Evolutionary conservation across 2,797 vertebrate species (phyloP), one percentile per base, ranked within the genome.

Genomic region (Helicolenus hilgendorfi): DNA sequence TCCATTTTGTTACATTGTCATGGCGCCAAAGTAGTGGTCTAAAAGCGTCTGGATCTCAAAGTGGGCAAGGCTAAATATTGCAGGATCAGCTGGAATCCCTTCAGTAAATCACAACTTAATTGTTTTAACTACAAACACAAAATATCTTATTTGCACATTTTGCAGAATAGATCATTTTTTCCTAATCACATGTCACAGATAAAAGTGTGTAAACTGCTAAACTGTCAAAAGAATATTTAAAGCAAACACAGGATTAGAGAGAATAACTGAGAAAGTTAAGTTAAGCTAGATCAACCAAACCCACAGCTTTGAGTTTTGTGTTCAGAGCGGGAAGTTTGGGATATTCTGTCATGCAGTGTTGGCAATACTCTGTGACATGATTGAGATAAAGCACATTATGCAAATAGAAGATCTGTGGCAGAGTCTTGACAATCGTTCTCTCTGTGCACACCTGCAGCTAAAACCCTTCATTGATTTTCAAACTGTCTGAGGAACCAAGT

Each of bases 391-490:
- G 81, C 80, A 89, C 77, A 86, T 85, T 89, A 91, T 91, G 88
- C 85, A 89, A 91, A 92, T 76, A 58, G 45, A 9, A 73, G 69
- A 75, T 87, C 75, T 70, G 81, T 79, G 83, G 24, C 33, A 67
- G 58, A 81, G 86, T 78, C 71, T 83, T 70, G 79, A 90, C 70
- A 87, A 55, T 72, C 13, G 4, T 33, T 87, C 56, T 91, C 70
- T 77, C 49, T 62, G 20, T 36, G 79, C 72, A 63, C 88, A 93
- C 88, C 89, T 92, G 91, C 81, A 94, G 81, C 85, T 82, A 72
- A 91, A 95, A 86, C 62, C 86, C 85, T 86, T 89, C 83, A 85
- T 36, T 89, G 93, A 82, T 85, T 90, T 83, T 81, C 75, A 91
- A 77, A 86, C 78, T 76, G 86, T 88, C 72, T 87, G 72, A 84